Percentiles rank a stretch among this genome's conserved stretches.
Evolutionary conservation across 2,113 vertebrate species (phyloP).

Genomic region (Dipodomys merriami): DNA sequence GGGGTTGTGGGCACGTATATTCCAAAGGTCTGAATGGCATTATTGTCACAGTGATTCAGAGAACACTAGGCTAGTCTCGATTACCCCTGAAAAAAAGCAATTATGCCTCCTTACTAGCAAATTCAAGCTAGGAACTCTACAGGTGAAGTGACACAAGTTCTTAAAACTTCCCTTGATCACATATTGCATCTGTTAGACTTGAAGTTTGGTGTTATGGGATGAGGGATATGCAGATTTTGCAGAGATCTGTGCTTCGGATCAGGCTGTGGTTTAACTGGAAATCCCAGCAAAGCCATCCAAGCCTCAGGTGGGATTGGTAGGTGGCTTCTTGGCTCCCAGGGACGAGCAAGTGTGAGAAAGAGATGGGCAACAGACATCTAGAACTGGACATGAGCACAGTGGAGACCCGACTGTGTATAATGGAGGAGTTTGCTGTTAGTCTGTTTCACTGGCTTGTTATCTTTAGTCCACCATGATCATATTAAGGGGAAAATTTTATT

Average conservation of each 20-base stretch:
- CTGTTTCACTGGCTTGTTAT: not conserved
- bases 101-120: constrained; percentile 41
- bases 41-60: not conserved
- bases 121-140: not conserved
- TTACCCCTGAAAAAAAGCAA: not conserved
- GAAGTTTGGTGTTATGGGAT: not conserved
- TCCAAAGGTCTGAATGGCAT: not conserved
- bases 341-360: not conserved
- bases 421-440: not conserved
- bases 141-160: not conserved
- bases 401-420: not conserved
- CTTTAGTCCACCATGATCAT: not conserved
- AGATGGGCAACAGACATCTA: fast-evolving
- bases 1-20: not conserved
- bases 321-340: not conserved
- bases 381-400: too few species aligned
- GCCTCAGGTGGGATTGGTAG: not conserved
- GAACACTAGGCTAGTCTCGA: not conserved
- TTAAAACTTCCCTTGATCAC: not conserved
- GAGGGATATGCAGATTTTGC: not conserved
- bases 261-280: not conserved
- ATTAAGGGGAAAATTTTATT: not conserved
- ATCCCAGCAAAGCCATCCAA: not conserved
- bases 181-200: not conserved
- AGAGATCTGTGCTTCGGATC: not conserved